phyloP scores from a whole-genome alignment of 2,113 vertebrate genomes.

The Leucopsar rothschildi region DNA sequence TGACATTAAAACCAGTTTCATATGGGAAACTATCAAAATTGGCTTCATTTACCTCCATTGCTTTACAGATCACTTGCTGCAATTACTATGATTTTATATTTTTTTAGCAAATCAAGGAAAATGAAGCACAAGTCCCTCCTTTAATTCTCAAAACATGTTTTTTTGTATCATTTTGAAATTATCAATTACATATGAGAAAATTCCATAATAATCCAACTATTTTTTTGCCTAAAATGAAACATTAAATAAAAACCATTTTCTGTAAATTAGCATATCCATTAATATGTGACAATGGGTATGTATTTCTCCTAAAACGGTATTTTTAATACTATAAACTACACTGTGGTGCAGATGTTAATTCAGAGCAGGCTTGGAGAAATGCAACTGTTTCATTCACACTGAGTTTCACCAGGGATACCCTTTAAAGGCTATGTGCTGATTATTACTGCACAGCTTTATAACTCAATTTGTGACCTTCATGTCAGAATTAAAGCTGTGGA shows the following conservation, averaged over 20 bases:
- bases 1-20: neutral
- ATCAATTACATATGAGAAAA: neutral
- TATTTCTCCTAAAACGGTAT: neutral
- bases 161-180: neutral
- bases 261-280: neutral
- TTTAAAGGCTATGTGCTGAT: conserved; percentile 4
- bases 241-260: neutral
- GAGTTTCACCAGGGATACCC: neutral
- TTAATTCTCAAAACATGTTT: neutral
- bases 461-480: conserved; percentile 11
- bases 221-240: neutral
- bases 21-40: neutral
- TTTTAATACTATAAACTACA: neutral
- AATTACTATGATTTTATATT: neutral
- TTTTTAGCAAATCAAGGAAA: neutral
- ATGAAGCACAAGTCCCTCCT: neutral
- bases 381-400: neutral
- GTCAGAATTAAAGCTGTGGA: conserved; percentile 7
- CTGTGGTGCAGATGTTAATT: neutral
- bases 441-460: neutral
- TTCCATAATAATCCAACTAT: neutral
- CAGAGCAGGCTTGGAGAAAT: neutral
- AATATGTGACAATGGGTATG: accelerated
- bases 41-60: neutral
- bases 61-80: neutral